These are phyloP conservation scores for Actenoides hombroni DNA, from an alignment of 2,113 vertebrate species.

Conservation along the genomic window DNA sequence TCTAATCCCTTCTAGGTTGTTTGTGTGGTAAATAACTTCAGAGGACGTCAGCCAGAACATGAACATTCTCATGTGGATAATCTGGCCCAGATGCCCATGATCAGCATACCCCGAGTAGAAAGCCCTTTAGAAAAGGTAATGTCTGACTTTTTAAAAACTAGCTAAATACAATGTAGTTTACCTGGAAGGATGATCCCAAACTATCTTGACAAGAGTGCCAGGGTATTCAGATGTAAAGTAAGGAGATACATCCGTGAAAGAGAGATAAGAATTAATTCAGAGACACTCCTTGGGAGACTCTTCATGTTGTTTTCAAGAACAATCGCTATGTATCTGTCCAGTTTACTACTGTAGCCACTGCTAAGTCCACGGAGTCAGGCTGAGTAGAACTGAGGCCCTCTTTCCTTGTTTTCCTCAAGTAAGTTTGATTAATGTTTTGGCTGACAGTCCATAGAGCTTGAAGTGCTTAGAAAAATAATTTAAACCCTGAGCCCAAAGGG, in stretches of 20 bases:
- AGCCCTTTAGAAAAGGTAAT: constrained; percentile 95
- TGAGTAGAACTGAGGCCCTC: not conserved
- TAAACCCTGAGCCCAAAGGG: not conserved
- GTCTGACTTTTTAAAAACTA: constrained; percentile 43
- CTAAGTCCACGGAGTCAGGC: not conserved
- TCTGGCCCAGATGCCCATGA: constrained; percentile 75
- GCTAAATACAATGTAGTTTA: not conserved
- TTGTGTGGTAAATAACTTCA: constrained; percentile 97
- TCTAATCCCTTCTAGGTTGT: constrained; percentile 83
- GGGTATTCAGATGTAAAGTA: not conserved
- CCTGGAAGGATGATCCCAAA: not conserved
- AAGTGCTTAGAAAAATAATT: not conserved
- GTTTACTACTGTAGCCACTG: not conserved
- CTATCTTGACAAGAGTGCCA: not conserved
- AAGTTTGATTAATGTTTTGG: not conserved
- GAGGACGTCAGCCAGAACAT: constrained; percentile 87
- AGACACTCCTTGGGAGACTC: not conserved
- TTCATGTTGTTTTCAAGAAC: not conserved
- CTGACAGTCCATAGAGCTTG: not conserved
- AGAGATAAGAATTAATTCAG: not conserved
- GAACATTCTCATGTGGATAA: constrained; percentile 79
- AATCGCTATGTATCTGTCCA: not conserved
- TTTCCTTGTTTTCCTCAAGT: not conserved
- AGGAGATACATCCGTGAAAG: not conserved
- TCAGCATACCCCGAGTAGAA: constrained; percentile 88